These are phyloP conservation scores for Mixornis gularis DNA, from an alignment of 2,113 vertebrate genomes.

Conservation along the genomic window DNA sequence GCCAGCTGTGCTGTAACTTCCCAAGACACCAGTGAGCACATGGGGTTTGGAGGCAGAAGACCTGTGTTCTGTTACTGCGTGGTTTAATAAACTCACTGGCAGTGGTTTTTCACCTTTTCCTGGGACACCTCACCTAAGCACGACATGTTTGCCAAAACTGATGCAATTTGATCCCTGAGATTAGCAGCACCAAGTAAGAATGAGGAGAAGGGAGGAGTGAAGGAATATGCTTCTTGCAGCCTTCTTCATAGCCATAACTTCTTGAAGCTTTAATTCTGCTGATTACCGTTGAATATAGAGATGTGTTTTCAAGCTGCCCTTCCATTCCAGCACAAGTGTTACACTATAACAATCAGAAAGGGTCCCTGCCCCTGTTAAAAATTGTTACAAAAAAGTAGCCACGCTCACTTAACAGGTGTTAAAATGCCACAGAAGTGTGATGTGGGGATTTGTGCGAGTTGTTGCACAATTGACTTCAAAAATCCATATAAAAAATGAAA, in stretches of 20 bases:
- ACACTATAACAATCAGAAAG: not conserved
- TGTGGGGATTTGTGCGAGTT: not conserved
- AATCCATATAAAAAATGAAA: not conserved
- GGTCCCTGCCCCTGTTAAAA: not conserved
- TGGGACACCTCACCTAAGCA: not conserved
- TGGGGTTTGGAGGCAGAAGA: not conserved
- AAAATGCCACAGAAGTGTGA: not conserved
- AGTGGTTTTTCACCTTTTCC: not conserved
- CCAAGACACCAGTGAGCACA: not conserved
- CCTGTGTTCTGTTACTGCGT: not conserved
- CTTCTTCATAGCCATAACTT: not conserved
- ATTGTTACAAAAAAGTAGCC: not conserved
- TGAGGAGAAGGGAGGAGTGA: not conserved
- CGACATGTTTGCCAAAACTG: rapidly evolving
- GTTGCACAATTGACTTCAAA: not conserved
- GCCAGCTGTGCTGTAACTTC: not conserved
- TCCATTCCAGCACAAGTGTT: not conserved
- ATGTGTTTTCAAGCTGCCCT: not conserved
- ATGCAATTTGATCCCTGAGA: not conserved
- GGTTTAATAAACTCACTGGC: not conserved
- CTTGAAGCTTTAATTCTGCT: not conserved
- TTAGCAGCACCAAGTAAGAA: not conserved
- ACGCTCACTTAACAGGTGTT: not conserved
- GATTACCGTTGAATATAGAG: not conserved
- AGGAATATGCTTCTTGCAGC: not conserved